Base-by-base conservation (phyloP, 2,888 invertebrate genomes). In the Stenotaenia linearis region DNA sequence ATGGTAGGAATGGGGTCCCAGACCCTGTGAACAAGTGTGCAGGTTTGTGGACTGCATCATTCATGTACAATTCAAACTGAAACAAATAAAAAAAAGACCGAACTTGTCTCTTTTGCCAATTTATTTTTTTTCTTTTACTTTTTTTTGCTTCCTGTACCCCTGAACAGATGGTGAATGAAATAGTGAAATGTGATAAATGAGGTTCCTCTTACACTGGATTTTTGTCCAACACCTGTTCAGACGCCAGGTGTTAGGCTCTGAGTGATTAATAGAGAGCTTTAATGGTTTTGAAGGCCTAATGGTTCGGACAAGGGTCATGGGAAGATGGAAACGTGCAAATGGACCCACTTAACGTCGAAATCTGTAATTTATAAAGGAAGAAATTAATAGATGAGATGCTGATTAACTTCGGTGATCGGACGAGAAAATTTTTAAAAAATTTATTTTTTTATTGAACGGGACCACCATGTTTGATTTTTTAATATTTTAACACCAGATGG, bases 191-290 rank as follows among this genome's bases (percentile, higher is more conserved):
- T 61, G 61, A 61, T 61, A 61, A 28, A 61, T 61, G 61, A 61
- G 61, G 25, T 61, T 61, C 45, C 12, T 61, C 23, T 61, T 25
- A 12, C 61, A 1, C 4, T 7, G 4, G 61, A 28, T 23, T 61
- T 61, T 61, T 61, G 25, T 61, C 61, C 61, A 61, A 25, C 61
- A 61, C 61, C 61, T 61, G 61, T 61, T 61, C 61, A 25, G 61
- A 61, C 61, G 23, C 61, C 61, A 61, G 61, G 61, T 61, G 61
- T 23, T 61, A 15, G 61, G 10, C 61, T 61, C 1, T 7, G 28
- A 61, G 61, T 61, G 61, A 61, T 61, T 61, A 61, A 61, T 61
- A 21, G 61, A 25, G 18, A 45, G 12, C 9, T 9, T 4, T 32
- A 32, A 32, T 32, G 32, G 32, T 32, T 32, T 32, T 32, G 4